Evolutionary conservation across 2,888 invertebrate species (phyloP), one percentile per base, ranked within the genome.

Genomic region (Cataglyphis rosenhaueri): DNA sequence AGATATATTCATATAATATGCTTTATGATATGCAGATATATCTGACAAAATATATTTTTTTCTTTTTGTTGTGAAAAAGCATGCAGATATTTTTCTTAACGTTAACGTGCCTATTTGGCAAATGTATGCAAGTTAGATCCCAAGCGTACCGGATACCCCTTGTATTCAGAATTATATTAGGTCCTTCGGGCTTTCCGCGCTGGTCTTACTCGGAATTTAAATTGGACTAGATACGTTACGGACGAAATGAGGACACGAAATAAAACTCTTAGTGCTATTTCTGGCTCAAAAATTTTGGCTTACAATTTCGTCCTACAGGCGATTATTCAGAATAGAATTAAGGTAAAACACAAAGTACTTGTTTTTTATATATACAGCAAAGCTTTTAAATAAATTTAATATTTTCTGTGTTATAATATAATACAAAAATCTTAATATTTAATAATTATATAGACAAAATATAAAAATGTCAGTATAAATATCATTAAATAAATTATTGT

Each of bases 81-180:
- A 87, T 85, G 85, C 87, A 82, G 85, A 84, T 85, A 86, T 85
- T 90, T 89, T 91, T 91, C 88, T 87, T 85, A 87, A 88, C 90
- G 85, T 87, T 91, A 91, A 91, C 89, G 86, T 88, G 87, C 91
- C 89, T 91, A 92, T 92, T 91, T 89, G 87, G 86, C 59, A 91
- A 92, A 91, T 92, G 87, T 91, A 92, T 91, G 91, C 90, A 87
- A 86, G 87, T 91, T 90, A 86, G 87, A 87, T 86, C 90, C 86
- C 86, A 84, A 68, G 81, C 88, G 87, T 88, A 84, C 87, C 78
- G 71, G 82, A 57, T 82, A 82, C 85, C 86, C 82, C 90, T 91
- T 89, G 88, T 91, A 91, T 83, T 86, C 87, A 76, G 85, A 89
- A 92, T 92, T 91, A 92, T 92, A 92, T 92, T 91, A 92, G 90